Evolutionary conservation across 2,888 invertebrate species (phyloP).

Genomic region (Ypsolopha scabrella): DNA sequence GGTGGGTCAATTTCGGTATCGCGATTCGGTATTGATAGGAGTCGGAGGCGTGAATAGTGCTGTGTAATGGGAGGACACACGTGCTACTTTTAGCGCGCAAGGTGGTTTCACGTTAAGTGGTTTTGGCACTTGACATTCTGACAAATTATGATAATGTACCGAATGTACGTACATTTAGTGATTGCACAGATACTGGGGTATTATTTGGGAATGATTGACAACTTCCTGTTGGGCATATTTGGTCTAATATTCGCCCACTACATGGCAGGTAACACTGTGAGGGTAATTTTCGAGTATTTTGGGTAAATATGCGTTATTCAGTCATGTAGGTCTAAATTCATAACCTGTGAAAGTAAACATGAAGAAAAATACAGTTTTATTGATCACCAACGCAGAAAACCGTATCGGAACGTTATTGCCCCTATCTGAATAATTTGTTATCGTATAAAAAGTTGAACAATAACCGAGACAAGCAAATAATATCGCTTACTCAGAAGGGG

Average conservation of each 20-base stretch:
- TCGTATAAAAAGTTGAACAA: slow-evolving; percentile 27
- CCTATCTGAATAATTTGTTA: slow-evolving; percentile 14
- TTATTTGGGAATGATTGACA: no score
- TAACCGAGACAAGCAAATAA: slow-evolving; percentile 43
- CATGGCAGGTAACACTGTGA: no score
- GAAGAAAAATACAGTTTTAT: background rate
- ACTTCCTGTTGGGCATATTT: no score
- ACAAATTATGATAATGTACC: no score
- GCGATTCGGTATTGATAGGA: slow-evolving; percentile 44
- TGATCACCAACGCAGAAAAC: slow-evolving; percentile 2
- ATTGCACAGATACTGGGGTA: no score
- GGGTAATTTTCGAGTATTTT: no score
- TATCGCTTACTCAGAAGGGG: slow-evolving; percentile 43
- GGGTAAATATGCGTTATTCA: no score
- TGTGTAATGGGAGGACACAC: slow-evolving; percentile 42
- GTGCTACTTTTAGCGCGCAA: slow-evolving; percentile 20
- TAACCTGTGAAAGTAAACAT: background rate
- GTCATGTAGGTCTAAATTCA: no score
- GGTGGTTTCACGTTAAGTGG: background rate
- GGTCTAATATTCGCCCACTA: no score
- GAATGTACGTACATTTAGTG: no score
- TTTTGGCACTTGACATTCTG: background rate
- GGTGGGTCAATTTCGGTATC: slow-evolving; percentile 21
- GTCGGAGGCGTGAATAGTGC: slow-evolving; percentile 61
- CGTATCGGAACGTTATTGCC: slow-evolving; percentile 12